These are phyloP conservation scores for Chymomyza caudatula DNA, from an alignment of 2,888 invertebrate genomes.

Conservation along the genomic window DNA sequence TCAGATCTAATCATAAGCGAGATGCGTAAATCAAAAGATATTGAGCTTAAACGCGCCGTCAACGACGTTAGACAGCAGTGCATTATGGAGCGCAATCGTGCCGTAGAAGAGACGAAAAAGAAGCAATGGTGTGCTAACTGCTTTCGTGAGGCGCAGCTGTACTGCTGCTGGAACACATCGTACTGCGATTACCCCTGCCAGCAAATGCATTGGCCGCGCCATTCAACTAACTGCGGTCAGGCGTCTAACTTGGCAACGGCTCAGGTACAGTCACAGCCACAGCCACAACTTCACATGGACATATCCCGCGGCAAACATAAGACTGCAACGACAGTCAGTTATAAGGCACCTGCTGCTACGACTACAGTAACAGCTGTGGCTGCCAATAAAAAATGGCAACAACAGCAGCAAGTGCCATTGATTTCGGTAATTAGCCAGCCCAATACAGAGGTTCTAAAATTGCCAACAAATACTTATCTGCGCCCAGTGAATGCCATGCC, in stretches of 20 bases:
- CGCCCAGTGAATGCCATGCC: slow-evolving; percentile 53
- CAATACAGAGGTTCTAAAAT: slow-evolving; percentile 64
- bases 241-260: slow-evolving; percentile 3
- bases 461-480: slow-evolving; percentile 74
- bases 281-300: slow-evolving; percentile 22
- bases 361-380: not conserved
- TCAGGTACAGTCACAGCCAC: slow-evolving; percentile 13
- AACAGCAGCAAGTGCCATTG: slow-evolving; percentile 30
- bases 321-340: not conserved
- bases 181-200: slow-evolving; percentile 95
- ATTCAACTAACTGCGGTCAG: slow-evolving; percentile 78
- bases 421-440: slow-evolving; percentile 38
- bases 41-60: slow-evolving; percentile 83
- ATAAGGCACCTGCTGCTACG: not conserved
- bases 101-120: slow-evolving; percentile 86
- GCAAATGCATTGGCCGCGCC: slow-evolving; percentile 89
- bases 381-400: slow-evolving; percentile 47
- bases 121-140: slow-evolving; percentile 97
- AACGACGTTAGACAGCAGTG: slow-evolving; percentile 83
- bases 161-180: slow-evolving; percentile 97
- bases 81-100: slow-evolving; percentile 84
- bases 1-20: slow-evolving; percentile 83
- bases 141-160: slow-evolving; percentile 91
- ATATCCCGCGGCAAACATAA: slow-evolving; percentile 23
- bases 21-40: slow-evolving; percentile 84